Conservation (phyloP, 2,113 vertebrate genomes). For the Menura novaehollandiae region DNA sequence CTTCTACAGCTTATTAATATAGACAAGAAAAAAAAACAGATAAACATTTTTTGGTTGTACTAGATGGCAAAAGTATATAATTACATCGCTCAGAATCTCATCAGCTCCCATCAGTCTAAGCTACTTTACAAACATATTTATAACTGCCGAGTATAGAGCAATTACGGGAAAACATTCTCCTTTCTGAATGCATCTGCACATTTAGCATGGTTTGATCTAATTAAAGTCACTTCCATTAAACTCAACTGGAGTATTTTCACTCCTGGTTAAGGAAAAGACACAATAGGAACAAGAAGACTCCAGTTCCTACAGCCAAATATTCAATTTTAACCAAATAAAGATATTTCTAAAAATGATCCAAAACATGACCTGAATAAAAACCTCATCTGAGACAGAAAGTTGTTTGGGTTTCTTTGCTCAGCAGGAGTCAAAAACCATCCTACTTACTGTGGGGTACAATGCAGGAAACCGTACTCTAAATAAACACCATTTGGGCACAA, state of each 20-base stretch:
- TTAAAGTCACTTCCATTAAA: constrained; percentile 22
- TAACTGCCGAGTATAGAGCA: not conserved
- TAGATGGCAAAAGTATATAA: constrained; percentile 32
- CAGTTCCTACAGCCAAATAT: not conserved
- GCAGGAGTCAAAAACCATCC: not conserved
- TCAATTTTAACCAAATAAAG: not conserved
- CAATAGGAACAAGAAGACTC: not conserved
- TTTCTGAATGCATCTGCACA: constrained; percentile 33
- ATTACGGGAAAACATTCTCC: not conserved
- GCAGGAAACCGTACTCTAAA: not conserved
- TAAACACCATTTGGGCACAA: not conserved
- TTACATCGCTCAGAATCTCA: constrained; percentile 39
- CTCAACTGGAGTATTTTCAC: not conserved
- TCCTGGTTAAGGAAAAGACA: not conserved
- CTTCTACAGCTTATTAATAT: constrained; percentile 47
- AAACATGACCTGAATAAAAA: not conserved
- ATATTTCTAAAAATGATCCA: not conserved
- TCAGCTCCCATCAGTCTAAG: constrained; percentile 22
- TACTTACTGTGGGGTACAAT: not conserved
- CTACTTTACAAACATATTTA: constrained; percentile 44
- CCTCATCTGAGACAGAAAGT: not conserved
- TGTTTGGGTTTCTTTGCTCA: not conserved
- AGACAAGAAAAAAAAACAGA: constrained; percentile 12
- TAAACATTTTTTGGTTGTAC: constrained; percentile 27
- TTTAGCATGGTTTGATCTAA: constrained; percentile 23